phyloP scores from a whole-genome alignment of 2,797 vertebrate genomes.

The Morus bassanus region DNA sequence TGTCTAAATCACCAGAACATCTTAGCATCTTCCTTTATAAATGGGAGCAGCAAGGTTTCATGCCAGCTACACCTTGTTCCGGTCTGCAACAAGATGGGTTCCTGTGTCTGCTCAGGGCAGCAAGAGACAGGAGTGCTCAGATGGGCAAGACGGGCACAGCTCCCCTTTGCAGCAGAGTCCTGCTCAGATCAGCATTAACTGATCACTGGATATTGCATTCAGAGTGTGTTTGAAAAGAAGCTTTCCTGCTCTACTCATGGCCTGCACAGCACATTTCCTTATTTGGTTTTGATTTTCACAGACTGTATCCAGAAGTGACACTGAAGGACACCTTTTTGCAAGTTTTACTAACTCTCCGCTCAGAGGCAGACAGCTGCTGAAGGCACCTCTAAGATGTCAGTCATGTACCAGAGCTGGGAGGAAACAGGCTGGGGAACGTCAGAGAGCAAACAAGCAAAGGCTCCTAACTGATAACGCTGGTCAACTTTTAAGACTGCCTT shows the following conservation, averaged over 20 bases:
- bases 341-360: not conserved
- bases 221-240: not conserved
- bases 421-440: not conserved
- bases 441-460: not conserved
- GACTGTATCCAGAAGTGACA: not conserved
- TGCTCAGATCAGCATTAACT: not conserved
- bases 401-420: not conserved
- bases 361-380: not conserved
- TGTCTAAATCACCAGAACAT: not conserved
- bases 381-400: not conserved
- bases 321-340: not conserved
- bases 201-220: not conserved
- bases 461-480: not conserved
- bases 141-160: not conserved
- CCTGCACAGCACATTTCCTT: not conserved
- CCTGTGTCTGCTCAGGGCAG: not conserved
- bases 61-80: not conserved
- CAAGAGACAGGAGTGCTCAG: not conserved
- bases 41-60: not conserved
- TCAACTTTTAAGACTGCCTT: not conserved
- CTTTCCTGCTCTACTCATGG: not conserved
- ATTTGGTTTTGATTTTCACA: not conserved
- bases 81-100: not conserved
- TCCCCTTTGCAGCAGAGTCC: not conserved
- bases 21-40: not conserved